Base-by-base conservation (phyloP, 2,113 vertebrate species). In the Pundamilia nyererei region DNA sequence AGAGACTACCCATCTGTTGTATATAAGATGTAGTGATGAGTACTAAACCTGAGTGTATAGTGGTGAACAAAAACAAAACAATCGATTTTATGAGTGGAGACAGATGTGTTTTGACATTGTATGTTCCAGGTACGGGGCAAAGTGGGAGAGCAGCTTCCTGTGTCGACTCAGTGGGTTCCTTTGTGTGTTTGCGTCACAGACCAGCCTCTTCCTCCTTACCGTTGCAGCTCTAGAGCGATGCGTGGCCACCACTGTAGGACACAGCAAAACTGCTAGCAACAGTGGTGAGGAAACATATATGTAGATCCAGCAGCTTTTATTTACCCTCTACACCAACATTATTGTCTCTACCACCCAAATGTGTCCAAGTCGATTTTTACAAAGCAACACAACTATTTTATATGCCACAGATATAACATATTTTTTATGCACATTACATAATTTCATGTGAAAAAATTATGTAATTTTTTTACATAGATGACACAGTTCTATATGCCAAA, bases 121-220 rank as follows among this genome's bases (percentile, higher is more conserved):
- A 13, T 77, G 72, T 77, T 77, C 26, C 31, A 95, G 91, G 56
- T 98, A 97, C 0, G 98, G 98, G 1, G 96, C 96, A 3, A 86
- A 45, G 87, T 99, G 98, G 98, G 98, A 99, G 94, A 97, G 96
- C 89, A 98, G 98, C 84, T 88, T 92, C 8, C 97, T 97, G 29
- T 99, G 98, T 93, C 96, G 95, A 51, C 72, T 97, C 51, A 96
- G 97, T 4, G 97, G 97, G 2, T 97, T 98, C 91, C 90, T 98
- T 90, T 97, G 96, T 9, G 96, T 98, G 68, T 98, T 98, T 88
- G 96, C 98, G 4, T 97, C 97, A 0, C 97, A 99, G 85, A 97
- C 97, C 8, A 96, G 97, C 14, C 94, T 99, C 87, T 98, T 99
- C 94, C 95, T 99, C 89, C 96, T 99, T 38, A 98, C 98, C 0